Base-by-base conservation (phyloP, 2,888 invertebrate genomes). In the Chrysolina americana region DNA sequence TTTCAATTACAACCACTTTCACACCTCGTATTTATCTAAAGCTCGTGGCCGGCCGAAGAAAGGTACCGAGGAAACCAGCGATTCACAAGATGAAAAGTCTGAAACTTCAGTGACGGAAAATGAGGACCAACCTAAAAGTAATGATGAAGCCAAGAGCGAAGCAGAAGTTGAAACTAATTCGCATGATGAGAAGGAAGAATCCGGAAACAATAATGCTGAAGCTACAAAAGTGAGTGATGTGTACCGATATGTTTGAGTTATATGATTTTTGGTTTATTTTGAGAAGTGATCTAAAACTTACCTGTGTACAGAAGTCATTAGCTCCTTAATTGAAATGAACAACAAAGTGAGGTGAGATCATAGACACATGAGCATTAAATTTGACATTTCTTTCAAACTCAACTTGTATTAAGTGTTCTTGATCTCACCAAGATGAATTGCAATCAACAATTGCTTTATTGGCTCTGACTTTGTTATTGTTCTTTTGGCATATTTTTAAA, bases 11-110 rank as follows among this genome's bases (percentile, higher is more conserved):
- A 47, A 47, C 47, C 10, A 15, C n/a, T 15, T n/a, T 47, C 10
- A 47, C 15, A 47, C 9, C 6, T 72, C 59, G 10, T 64, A 41
- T 41, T 68, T 41, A 64, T 73, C 70, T 41, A 50, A 59, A 85
- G 87, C 86, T 21, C 85, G 88, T 65, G 88, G 88, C 0, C 85
- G 88, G 76, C 86, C 86, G 65, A 85, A 84, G 72, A 83, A 81
- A 44, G 79, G 76, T 21, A 83, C 81, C 53, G 86, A 85, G 56
- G 85, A 86, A 62, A 86, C 85, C 76, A 84, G 83, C 65, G 87
- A 87, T 76, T 84, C 86, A 5, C 86, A 86, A 50, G 85, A 86
- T 70, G 86, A 87, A 78, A 84, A 82, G 71, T 87, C 87, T 76
- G 86, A 86, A 77, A 78, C 79, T 17, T 78, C 83, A 10, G 79